Percentiles rank a stretch among this genome's conserved stretches.
Evolutionary conservation across 2,797 vertebrate species (phyloP).

Genomic region (Buphagus erythrorhynchus): DNA sequence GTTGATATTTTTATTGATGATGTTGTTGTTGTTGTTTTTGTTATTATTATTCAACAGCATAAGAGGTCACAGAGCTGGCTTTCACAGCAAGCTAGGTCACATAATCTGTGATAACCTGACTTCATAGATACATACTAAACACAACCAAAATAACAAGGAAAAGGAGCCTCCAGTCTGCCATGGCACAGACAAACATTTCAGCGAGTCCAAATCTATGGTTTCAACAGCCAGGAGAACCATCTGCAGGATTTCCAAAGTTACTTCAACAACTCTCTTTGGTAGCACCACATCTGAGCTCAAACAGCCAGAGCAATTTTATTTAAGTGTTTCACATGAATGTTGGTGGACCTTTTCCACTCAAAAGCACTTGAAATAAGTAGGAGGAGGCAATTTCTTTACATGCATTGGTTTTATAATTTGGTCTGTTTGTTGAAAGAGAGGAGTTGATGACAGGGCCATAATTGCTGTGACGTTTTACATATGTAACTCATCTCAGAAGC

Average conservation of each 20-base stretch:
- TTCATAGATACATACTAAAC: not conserved
- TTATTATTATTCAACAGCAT: not conserved
- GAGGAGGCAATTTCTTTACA: not conserved
- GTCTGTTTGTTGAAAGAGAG: not conserved
- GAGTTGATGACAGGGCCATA: not conserved
- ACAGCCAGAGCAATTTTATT: not conserved
- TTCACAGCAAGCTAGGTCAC: not conserved
- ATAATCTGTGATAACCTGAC: not conserved
- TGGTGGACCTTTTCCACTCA: not conserved
- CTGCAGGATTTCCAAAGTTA: not conserved
- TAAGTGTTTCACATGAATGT: not conserved
- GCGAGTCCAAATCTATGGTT: not conserved
- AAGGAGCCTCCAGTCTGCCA: not conserved
- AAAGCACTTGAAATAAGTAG: not conserved
- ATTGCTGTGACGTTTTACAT: not conserved
- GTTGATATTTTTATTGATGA: not conserved
- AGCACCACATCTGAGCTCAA: not conserved
- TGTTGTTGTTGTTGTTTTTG: not conserved
- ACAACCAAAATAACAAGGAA: not conserved
- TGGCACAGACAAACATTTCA: not conserved
- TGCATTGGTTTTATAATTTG: not conserved
- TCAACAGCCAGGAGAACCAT: not conserved
- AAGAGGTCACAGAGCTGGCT: not conserved
- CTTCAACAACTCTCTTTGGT: not conserved
- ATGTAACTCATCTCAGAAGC: not conserved